Evolutionary conservation across 1,140 invertebrate genomes (phyloP).

Genomic region (Thaumatotibia leucotreta): DNA sequence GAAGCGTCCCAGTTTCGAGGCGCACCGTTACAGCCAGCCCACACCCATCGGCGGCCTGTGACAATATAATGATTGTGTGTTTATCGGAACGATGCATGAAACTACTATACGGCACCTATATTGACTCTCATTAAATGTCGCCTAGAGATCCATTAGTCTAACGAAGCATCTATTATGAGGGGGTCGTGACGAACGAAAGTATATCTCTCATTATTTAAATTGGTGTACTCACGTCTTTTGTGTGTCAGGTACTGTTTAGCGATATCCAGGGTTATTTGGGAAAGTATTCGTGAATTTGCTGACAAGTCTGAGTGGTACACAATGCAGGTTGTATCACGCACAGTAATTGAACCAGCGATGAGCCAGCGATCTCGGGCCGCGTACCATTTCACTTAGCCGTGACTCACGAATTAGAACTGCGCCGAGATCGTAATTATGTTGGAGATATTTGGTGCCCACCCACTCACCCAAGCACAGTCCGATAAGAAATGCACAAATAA

Average conservation of each 20-base stretch:
- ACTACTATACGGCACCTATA: slow-evolving; percentile 30
- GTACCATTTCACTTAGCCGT: slow-evolving; percentile 62
- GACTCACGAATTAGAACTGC: slow-evolving; percentile 70
- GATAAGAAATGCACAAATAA: slow-evolving; percentile 39
- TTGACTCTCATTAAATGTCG: slow-evolving; percentile 32
- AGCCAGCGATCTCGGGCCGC: slow-evolving; percentile 52
- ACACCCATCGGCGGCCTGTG: slow-evolving; percentile 46
- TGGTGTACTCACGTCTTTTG: background rate
- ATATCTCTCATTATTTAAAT: slow-evolving; percentile 15
- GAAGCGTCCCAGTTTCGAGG: slow-evolving; percentile 55
- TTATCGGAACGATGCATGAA: slow-evolving; percentile 41
- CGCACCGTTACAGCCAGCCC: slow-evolving; percentile 57
- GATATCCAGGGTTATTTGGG: slow-evolving; percentile 1
- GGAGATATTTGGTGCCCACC: slow-evolving; percentile 57
- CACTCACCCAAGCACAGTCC: slow-evolving; percentile 31
- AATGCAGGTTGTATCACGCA: slow-evolving; percentile 59
- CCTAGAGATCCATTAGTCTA: slow-evolving; percentile 42
- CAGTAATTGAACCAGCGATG: slow-evolving; percentile 49
- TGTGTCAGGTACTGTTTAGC: background rate
- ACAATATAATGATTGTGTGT: slow-evolving; percentile 69
- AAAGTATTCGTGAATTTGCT: slow-evolving; percentile 28
- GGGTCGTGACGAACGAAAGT: slow-evolving; percentile 29
- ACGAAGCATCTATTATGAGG: slow-evolving; percentile 21
- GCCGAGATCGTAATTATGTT: slow-evolving; percentile 62
- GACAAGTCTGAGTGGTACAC: slow-evolving; percentile 44